phyloP scores from a whole-genome alignment of 1,140 invertebrate genomes.

The Thaumatotibia leucotreta region DNA sequence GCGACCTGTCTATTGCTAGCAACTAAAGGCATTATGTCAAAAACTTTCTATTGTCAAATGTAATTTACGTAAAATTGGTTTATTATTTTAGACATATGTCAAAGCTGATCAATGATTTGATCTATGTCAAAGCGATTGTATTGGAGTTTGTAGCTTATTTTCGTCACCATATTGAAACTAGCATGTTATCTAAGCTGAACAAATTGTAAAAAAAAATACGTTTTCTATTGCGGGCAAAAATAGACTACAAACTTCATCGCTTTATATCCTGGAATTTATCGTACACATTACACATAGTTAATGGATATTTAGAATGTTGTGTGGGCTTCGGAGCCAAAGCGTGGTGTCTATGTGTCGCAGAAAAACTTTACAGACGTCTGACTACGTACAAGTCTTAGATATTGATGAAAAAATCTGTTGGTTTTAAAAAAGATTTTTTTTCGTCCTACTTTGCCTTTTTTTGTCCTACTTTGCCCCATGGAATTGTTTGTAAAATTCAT shows the following conservation, averaged over 20 bases:
- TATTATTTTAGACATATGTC: neutral
- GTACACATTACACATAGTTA: too few relatives aligned
- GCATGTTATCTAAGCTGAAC: neutral
- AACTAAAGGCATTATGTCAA: neutral
- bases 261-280: neutral
- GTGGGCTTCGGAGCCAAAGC: neutral
- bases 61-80: neutral
- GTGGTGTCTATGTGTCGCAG: neutral
- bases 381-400: neutral
- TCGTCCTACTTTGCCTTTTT: too few relatives aligned
- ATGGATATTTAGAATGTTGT: neutral
- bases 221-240: neutral
- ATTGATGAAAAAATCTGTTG: too few relatives aligned
- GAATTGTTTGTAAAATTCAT: too few relatives aligned
- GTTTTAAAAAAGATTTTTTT: too few relatives aligned
- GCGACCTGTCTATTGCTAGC: conserved; percentile 12
- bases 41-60: neutral
- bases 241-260: neutral
- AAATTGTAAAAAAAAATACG: neutral
- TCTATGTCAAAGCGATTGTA: neutral
- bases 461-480: too few relatives aligned
- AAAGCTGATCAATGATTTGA: too few relatives aligned
- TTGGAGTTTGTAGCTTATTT: neutral
- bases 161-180: neutral
- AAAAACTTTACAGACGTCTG: neutral